Evolutionary conservation across 2,797 vertebrate species (phyloP).

Genomic region (Rhynchonycteris naso): DNA sequence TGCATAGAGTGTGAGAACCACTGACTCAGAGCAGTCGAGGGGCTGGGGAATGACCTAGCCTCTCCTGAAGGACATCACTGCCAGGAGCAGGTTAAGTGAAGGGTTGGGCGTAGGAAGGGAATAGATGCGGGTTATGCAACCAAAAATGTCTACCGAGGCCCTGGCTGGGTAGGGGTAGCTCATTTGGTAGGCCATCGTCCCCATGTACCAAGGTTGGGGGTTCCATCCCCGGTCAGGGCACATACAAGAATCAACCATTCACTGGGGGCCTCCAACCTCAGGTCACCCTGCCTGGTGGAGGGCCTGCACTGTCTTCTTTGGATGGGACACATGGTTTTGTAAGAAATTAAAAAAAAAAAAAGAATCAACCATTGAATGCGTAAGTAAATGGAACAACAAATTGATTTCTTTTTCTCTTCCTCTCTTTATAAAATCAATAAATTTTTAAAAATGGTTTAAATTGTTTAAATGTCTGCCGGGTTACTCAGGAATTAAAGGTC

Average conservation of each 20-base stretch:
- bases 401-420: no score
- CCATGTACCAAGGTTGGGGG: no score
- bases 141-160: not conserved
- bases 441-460: no score
- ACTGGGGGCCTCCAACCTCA: not conserved
- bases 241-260: not conserved
- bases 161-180: no score
- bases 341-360: constrained; percentile 70
- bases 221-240: no score
- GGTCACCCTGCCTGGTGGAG: not conserved
- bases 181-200: no score
- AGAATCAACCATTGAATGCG: not conserved
- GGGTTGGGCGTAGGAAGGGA: not conserved
- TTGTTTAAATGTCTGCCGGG: no score
- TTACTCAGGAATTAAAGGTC: not conserved
- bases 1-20: not conserved
- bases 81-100: not conserved
- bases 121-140: not conserved
- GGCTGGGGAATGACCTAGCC: not conserved
- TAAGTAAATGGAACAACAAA: no score
- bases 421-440: no score
- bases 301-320: constrained; percentile 40
- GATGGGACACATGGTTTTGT: constrained; percentile 68
- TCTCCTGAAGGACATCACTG: not conserved
- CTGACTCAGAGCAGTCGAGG: not conserved